Evolutionary conservation across 2,797 vertebrate genomes (phyloP).

Genomic region (Gambelia wislizenii): DNA sequence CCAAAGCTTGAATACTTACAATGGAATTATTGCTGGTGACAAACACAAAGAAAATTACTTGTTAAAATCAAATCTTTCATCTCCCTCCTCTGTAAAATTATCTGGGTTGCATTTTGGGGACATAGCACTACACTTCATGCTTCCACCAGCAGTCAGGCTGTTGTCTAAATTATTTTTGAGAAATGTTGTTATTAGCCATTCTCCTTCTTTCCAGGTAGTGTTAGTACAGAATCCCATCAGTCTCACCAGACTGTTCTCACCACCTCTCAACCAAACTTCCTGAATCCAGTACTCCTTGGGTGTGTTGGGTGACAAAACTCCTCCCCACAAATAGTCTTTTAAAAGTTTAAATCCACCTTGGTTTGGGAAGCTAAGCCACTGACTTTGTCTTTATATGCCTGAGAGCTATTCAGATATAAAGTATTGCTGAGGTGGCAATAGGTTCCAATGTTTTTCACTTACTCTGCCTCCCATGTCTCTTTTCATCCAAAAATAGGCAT

Average conservation of each 20-base stretch:
- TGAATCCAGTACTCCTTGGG: no score
- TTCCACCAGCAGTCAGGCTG: not conserved
- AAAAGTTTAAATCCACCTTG: conserved; percentile 20
- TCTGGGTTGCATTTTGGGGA: not conserved
- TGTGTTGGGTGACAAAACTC: not conserved
- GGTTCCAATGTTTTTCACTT: not conserved
- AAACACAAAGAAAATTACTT: not conserved
- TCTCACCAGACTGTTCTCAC: not conserved
- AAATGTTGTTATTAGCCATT: not conserved
- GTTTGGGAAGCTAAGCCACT: conserved; percentile 11
- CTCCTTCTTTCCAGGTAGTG: not conserved
- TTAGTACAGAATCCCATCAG: not conserved
- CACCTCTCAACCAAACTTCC: not conserved
- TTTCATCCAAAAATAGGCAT: not conserved
- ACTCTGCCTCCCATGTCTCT: not conserved
- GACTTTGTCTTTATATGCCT: not conserved
- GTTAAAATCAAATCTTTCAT: not conserved
- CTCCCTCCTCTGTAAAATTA: not conserved
- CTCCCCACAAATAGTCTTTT: not conserved
- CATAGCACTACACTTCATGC: not conserved
- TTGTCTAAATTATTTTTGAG: not conserved
- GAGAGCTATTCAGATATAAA: not conserved
- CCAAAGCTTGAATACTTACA: not conserved
- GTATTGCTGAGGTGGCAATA: not conserved
- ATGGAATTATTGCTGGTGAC: not conserved